These are phyloP conservation scores for Phylloscopus whistleri DNA, from an alignment of 2,113 vertebrate species.

Conservation along the genomic window DNA sequence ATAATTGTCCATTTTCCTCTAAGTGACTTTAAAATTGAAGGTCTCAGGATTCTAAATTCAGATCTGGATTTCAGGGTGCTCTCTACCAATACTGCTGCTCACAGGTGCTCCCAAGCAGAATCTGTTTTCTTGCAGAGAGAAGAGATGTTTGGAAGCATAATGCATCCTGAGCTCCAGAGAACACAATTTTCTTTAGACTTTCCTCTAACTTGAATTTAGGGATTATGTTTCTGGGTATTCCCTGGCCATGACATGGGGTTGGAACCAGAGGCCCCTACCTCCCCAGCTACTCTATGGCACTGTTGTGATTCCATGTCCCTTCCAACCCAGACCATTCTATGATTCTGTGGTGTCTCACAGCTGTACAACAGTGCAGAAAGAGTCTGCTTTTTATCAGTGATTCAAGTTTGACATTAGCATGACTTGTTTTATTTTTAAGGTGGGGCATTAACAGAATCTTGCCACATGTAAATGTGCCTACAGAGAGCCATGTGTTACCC, in stretches of 20 bases:
- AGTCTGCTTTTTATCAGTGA: not conserved
- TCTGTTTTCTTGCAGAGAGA: not conserved
- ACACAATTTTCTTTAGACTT: not conserved
- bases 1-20: slow-evolving; percentile 65
- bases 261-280: not conserved
- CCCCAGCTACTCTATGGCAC: not conserved
- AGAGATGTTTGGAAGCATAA: not conserved
- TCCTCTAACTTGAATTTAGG: not conserved
- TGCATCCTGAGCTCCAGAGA: not conserved
- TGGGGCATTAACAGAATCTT: not conserved
- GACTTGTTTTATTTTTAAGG: not conserved
- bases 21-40: slow-evolving; percentile 39
- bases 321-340: not conserved
- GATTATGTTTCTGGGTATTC: not conserved
- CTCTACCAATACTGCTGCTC: not conserved
- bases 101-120: not conserved
- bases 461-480: not conserved
- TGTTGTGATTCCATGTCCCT: not conserved
- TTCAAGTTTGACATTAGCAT: not conserved
- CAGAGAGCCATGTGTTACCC: rapidly evolving
- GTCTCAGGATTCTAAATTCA: slow-evolving; percentile 14
- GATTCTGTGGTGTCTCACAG: not conserved
- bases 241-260: not conserved
- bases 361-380: not conserved
- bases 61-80: slow-evolving; percentile 21